Evolutionary conservation across 2,797 vertebrate genomes (phyloP).

Genomic region (Lycodopsis pacificus): DNA sequence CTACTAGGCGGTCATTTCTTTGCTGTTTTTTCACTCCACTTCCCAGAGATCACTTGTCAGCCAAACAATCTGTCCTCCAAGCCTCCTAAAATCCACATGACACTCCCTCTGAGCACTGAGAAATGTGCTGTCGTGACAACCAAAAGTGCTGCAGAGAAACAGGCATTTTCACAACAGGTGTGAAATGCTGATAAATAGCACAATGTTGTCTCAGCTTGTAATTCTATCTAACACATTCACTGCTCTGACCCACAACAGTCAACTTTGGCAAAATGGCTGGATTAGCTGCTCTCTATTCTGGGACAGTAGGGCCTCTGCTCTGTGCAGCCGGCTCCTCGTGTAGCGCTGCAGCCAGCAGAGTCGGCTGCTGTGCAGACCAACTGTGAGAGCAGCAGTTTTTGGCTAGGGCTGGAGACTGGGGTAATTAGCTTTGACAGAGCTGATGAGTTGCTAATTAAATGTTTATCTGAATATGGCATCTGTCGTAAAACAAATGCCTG

Average conservation of each 20-base stretch:
- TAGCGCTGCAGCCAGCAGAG: conserved; percentile 44
- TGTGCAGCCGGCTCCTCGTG: neutral
- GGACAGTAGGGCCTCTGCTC: conserved; percentile 6
- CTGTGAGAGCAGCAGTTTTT: conserved; percentile 59
- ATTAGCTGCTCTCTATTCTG: conserved; percentile 35
- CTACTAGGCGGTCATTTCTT: neutral
- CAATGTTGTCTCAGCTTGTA: conserved; percentile 45
- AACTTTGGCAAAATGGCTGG: conserved; percentile 30
- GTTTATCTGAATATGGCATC: conserved; percentile 82
- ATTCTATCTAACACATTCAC: conserved; percentile 38
- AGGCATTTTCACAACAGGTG: conserved; percentile 48
- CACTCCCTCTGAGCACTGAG: conserved; percentile 21
- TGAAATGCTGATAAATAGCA: conserved; percentile 58
- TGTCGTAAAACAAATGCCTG: conserved; percentile 79
- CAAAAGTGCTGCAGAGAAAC: conserved; percentile 28
- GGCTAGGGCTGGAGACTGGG: conserved; percentile 60
- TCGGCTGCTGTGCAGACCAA: conserved; percentile 56
- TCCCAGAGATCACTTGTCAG: conserved; percentile 39
- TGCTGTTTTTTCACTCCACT: conserved; percentile 23
- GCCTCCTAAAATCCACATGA: conserved; percentile 33
- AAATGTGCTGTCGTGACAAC: conserved; percentile 44
- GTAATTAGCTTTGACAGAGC: conserved; percentile 81
- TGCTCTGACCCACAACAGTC: conserved; percentile 32
- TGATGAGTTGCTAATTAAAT: conserved; percentile 82
- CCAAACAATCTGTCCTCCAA: conserved; percentile 23